phyloP scores from a whole-genome alignment of 1,140 invertebrate species.

The Platorchestia sp. region DNA sequence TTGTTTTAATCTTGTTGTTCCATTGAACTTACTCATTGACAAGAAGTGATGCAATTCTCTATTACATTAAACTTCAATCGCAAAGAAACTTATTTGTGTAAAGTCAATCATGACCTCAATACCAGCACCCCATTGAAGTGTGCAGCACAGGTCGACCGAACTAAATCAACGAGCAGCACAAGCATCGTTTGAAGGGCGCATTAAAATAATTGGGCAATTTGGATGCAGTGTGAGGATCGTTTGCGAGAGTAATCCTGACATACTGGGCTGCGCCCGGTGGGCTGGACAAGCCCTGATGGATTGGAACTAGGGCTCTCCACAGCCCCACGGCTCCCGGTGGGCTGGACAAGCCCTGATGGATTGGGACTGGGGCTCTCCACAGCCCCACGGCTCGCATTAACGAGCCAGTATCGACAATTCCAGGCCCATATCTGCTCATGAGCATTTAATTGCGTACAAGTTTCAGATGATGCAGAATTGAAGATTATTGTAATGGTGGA shows the following conservation, averaged over 20 bases:
- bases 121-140: not conserved
- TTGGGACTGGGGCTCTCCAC: not conserved
- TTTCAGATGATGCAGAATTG: not conserved
- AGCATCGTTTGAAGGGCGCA: not conserved
- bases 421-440: not conserved
- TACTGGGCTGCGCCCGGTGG: not conserved
- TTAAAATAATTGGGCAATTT: slow-evolving; percentile 2
- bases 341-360: not conserved
- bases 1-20: too few relatives aligned
- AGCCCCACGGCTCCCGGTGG: not conserved
- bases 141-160: not conserved
- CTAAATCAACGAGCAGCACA: not conserved
- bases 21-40: too few relatives aligned
- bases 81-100: not conserved
- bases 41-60: not conserved
- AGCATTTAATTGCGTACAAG: not conserved
- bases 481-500: not conserved
- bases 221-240: not conserved
- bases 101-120: not conserved
- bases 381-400: not conserved
- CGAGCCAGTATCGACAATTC: not conserved
- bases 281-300: not conserved
- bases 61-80: not conserved
- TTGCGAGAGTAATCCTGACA: not conserved
- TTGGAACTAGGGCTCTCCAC: too few relatives aligned